Evolutionary conservation across 2,888 invertebrate genomes (phyloP).

Genomic region (Chalcis sispes): DNA sequence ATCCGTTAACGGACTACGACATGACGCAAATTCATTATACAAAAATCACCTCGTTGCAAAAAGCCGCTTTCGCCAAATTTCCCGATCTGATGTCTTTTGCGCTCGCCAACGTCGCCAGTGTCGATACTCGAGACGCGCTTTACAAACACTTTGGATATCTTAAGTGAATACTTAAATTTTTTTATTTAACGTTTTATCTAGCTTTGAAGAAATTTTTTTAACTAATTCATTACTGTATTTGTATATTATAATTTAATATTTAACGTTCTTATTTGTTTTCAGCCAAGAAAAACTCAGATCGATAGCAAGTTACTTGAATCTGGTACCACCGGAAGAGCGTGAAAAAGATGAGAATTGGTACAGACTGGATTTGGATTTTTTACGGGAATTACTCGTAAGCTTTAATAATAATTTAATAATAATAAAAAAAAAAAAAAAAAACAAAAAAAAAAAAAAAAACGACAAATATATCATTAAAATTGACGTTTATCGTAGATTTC

Average conservation of each 20-base stretch:
- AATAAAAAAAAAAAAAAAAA: too few species aligned
- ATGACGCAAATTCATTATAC: conserved; percentile 96
- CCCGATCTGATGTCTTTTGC: conserved; percentile 92
- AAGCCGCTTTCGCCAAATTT: conserved; percentile 92
- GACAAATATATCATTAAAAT: too few species aligned
- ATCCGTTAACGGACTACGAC: conserved; percentile 94
- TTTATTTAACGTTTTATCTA: too few species aligned
- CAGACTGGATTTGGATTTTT: conserved; percentile 87
- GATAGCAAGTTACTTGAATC: conserved; percentile 90
- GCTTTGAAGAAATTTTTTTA: not conserved
- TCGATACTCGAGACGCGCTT: conserved; percentile 92
- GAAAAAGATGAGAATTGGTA: conserved; percentile 85
- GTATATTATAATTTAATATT: too few species aligned
- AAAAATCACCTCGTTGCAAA: conserved; percentile 93
- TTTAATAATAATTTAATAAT: conserved; percentile 43
- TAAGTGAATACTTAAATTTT: conserved; percentile 29
- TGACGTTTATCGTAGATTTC: conserved; percentile 82
- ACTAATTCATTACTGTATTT: not conserved
- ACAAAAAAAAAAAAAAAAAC: too few species aligned
- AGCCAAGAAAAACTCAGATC: conserved; percentile 88
- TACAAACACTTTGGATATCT: conserved; percentile 88
- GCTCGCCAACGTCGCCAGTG: conserved; percentile 94
- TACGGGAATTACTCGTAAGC: conserved; percentile 91
- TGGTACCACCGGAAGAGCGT: conserved; percentile 87
- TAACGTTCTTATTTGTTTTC: too few species aligned